phyloP scores from a whole-genome alignment of 2,797 vertebrate genomes.

The Remorina albescens region DNA sequence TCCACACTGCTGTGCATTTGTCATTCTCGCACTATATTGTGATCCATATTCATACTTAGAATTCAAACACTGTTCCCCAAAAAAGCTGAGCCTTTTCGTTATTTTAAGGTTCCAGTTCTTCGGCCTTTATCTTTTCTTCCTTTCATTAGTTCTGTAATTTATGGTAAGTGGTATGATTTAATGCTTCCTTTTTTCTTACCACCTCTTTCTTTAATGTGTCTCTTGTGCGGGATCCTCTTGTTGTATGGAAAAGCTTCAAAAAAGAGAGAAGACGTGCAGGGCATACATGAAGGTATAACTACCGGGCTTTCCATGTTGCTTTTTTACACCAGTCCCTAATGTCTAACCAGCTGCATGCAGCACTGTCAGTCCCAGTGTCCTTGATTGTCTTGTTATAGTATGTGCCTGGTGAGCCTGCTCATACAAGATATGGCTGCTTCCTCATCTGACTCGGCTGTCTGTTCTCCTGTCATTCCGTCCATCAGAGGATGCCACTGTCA shows the following conservation, averaged over 20 bases:
- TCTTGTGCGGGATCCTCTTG: constrained; percentile 74
- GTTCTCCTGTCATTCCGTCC: constrained; percentile 62
- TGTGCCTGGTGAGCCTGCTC: constrained; percentile 63
- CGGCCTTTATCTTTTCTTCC: constrained; percentile 49
- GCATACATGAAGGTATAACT: constrained; percentile 98
- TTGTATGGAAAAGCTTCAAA: constrained; percentile 94
- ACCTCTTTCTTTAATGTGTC: constrained; percentile 67
- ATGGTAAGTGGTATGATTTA: constrained; percentile 73
- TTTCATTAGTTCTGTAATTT: constrained; percentile 57
- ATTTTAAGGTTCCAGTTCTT: constrained; percentile 55
- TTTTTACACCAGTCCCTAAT: constrained; percentile 79
- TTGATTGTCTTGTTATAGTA: constrained; percentile 65
- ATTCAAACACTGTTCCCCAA: constrained; percentile 39
- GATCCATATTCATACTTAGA: constrained; percentile 68
- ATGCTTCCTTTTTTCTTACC: constrained; percentile 66
- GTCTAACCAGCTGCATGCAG: constrained; percentile 86
- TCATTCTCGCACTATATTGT: constrained; percentile 51
- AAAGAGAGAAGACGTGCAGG: constrained; percentile 99
- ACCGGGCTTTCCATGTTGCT: constrained; percentile 82
- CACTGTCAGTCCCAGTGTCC: constrained; percentile 64
- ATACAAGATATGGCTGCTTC: constrained; percentile 60
- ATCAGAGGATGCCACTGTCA: constrained; percentile 52
- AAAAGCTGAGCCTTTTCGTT: constrained; percentile 44
- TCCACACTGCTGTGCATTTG: constrained; percentile 51
- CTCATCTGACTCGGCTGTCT: constrained; percentile 63